These are phyloP conservation scores for Drosophila oshimai DNA, from an alignment of 1,140 invertebrate species.

Conservation along the genomic window DNA sequence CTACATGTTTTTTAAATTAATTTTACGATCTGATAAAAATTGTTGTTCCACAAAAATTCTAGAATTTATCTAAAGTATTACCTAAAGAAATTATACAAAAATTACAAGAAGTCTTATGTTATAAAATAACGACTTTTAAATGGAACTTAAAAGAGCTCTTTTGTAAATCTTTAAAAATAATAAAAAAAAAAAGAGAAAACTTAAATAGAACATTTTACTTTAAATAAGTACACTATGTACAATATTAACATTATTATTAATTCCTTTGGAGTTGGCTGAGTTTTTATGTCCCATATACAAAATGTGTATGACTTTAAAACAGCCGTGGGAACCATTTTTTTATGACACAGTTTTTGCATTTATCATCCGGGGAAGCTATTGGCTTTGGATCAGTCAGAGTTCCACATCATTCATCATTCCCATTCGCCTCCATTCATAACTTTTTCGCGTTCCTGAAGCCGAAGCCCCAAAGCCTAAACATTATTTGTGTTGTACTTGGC, in stretches of 20 bases:
- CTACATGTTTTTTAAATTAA: not conserved
- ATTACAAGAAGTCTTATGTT: too few relatives aligned
- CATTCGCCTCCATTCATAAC: conserved; percentile 16
- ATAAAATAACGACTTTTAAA: too few relatives aligned
- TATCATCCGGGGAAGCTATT: conserved; percentile 1
- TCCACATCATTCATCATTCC: conserved; percentile 20
- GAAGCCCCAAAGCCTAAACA: conserved; percentile 32
- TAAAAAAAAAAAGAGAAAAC: too few relatives aligned
- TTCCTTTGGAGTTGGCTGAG: not conserved
- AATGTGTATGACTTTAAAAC: not conserved
- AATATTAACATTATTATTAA: too few relatives aligned
- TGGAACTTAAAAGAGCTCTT: too few relatives aligned
- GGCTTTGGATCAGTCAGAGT: conserved; percentile 11
- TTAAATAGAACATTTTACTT: too few relatives aligned
- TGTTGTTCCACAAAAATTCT: too few relatives aligned
- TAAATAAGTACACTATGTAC: too few relatives aligned
- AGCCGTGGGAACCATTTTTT: conserved; percentile 1
- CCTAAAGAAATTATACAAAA: too few relatives aligned
- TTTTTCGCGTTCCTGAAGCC: not conserved
- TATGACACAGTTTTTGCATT: not conserved
- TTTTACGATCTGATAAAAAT: not conserved
- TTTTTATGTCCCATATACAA: not conserved
- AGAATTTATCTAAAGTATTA: too few relatives aligned
- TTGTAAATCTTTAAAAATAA: too few relatives aligned
- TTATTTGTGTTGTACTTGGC: conserved; percentile 36